Conservation (phyloP, 2,113 vertebrate species). For the Deroptyus accipitrinus region DNA sequence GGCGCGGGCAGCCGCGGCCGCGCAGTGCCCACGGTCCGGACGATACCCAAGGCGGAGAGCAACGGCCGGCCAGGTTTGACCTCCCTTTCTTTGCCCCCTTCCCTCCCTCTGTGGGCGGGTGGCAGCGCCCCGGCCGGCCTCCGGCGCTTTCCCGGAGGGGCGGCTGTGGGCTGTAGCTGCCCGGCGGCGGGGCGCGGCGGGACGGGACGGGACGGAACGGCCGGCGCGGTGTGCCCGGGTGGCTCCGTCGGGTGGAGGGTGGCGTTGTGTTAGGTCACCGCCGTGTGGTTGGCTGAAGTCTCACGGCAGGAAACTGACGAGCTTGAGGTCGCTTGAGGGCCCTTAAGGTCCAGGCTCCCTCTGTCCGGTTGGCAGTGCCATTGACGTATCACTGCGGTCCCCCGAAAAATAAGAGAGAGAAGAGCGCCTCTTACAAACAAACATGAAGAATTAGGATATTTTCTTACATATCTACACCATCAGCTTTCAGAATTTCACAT, state of each 20-base stretch:
- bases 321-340: background rate
- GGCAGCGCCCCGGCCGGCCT: background rate
- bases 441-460: accelerated
- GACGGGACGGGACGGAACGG: background rate
- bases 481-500: background rate
- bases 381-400: background rate
- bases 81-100: background rate
- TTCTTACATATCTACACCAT: accelerated
- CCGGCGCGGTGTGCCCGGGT: background rate
- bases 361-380: background rate
- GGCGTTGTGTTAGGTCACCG: background rate
- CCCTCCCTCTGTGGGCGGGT: background rate
- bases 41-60: background rate
- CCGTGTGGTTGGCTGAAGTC: background rate
- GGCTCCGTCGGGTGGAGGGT: background rate
- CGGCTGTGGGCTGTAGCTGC: background rate
- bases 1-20: background rate
- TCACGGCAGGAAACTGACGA: background rate
- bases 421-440: background rate
- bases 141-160: background rate
- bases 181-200: background rate
- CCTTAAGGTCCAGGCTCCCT: background rate
- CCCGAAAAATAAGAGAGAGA: background rate
- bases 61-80: slow-evolving; percentile 31
- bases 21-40: background rate